phyloP scores from a whole-genome alignment of 2,113 vertebrate species.

The Chamaea fasciata region DNA sequence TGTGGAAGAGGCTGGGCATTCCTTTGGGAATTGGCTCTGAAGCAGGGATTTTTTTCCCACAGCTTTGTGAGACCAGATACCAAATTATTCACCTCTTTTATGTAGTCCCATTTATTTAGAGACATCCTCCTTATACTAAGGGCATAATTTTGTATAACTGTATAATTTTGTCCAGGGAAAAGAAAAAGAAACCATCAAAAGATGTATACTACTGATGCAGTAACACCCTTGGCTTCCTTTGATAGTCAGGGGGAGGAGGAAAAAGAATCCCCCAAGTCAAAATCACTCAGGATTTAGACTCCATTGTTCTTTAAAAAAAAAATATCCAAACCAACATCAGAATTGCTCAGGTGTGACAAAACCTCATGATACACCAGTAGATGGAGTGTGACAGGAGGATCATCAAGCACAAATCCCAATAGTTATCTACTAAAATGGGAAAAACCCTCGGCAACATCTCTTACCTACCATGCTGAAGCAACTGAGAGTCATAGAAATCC shows the following conservation, averaged over 20 bases:
- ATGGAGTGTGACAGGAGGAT: background rate
- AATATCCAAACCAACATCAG: background rate
- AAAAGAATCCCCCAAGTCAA: background rate
- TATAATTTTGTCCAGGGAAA: background rate
- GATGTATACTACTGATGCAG: background rate
- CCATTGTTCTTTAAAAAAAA: background rate
- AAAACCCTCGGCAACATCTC: fast-evolving
- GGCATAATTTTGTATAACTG: background rate
- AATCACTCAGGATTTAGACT: background rate
- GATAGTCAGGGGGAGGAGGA: background rate
- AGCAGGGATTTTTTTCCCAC: background rate
- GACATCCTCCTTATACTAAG: background rate
- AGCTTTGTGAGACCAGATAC: background rate
- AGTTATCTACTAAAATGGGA: background rate
- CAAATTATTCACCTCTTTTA: background rate
- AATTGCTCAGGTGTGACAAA: background rate
- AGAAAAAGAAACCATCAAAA: background rate
- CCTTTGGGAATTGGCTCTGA: background rate
- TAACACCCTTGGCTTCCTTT: background rate
- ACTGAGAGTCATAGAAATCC: background rate
- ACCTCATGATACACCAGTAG: fast-evolving
- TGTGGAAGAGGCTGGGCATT: background rate
- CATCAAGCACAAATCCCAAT: background rate
- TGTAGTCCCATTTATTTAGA: background rate
- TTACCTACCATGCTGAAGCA: background rate